Evolutionary conservation across 2,797 vertebrate genomes (phyloP), one percentile per base, ranked within the genome.

Genomic region (Pipistrellus kuhlii): DNA sequence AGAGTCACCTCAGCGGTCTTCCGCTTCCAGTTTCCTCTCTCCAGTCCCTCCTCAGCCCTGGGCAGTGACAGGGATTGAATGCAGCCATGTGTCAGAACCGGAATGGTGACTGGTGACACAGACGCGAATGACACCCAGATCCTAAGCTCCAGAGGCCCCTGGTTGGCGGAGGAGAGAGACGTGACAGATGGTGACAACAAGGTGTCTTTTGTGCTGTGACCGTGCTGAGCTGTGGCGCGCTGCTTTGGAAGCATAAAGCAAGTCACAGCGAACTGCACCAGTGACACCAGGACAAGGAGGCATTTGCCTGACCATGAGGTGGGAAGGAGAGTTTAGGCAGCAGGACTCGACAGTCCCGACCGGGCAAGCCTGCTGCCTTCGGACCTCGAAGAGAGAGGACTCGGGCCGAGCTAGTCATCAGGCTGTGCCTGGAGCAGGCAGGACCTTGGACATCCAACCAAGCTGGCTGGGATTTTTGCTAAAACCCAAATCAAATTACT

Each of bases 251-350:
- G 62, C 51, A 55, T 64, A 51, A 46, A 75, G 81, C 82, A 92
- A 69, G 73, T 93, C 90, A 62, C 95, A 92, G 25, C 30, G 72
- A 93, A 82, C 23, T 64, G 77, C 48, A 51, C 78, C 25, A 51
- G 57, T 83, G 69, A 93, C 64, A 48, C 7, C 30, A 71, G 57
- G 76, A 23, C 71, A 87, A 57, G 71, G 35, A 27, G 89, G 75
- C 27, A 15, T 51, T 87, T 69, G 55, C 80, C 75, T 72, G 78
- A 44, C 10, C 59, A 48, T 7, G 64, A 93, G 32, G 32, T 23
- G 73, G 32, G 64, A n/a, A 81, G 88, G 51, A 73, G 23, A 38
- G 27, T 88, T 35, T 30, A 30, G 75, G 75, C 17, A 17, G 32
- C 32, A 38, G 18, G n/a, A 23, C 18, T 76, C 12, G 3, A 25